These are phyloP conservation scores for Campoletis raptor DNA, from an alignment of 2,888 invertebrate genomes.

Conservation along the genomic window DNA sequence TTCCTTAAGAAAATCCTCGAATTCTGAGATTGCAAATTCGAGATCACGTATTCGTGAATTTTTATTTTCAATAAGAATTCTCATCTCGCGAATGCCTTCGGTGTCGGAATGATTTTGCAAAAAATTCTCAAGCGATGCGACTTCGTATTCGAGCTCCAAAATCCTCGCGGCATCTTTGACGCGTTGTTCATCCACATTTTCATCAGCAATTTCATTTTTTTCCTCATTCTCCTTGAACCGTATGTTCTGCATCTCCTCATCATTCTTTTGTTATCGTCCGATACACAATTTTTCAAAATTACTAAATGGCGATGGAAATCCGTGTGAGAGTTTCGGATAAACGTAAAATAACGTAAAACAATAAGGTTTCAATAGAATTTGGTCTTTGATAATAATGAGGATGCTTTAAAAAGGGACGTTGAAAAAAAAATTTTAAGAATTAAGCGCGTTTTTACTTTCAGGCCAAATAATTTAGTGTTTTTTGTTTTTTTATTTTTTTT, in stretches of 20 bases:
- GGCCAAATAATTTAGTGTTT: conserved; percentile 42
- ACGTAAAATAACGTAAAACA: conserved; percentile 40
- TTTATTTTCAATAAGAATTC: conserved; percentile 87
- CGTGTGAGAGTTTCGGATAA: conserved; percentile 38
- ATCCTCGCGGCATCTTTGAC: conserved; percentile 83
- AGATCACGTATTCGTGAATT: conserved; percentile 91
- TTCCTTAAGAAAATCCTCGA: conserved; percentile 85
- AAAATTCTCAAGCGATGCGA: conserved; percentile 86
- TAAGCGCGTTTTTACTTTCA: conserved; percentile 16
- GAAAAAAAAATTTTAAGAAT: conserved; percentile 19
- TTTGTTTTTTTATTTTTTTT: conserved; percentile 30
- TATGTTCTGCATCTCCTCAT: not conserved
- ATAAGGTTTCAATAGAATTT: conserved; percentile 12
- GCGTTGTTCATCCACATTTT: not conserved
- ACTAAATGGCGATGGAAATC: conserved; percentile 3
- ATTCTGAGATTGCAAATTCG: conserved; percentile 89
- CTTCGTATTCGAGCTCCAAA: conserved; percentile 86
- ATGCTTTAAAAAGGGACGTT: not conserved
- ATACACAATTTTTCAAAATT: not conserved
- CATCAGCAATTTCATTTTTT: not conserved
- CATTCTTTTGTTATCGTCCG: not conserved
- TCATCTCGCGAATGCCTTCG: conserved; percentile 87
- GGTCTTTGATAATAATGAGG: not conserved
- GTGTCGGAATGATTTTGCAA: conserved; percentile 87
- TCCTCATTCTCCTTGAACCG: not conserved